Base-by-base conservation (phyloP, 1,140 invertebrate genomes). In the Hydropsyche tenuis region DNA sequence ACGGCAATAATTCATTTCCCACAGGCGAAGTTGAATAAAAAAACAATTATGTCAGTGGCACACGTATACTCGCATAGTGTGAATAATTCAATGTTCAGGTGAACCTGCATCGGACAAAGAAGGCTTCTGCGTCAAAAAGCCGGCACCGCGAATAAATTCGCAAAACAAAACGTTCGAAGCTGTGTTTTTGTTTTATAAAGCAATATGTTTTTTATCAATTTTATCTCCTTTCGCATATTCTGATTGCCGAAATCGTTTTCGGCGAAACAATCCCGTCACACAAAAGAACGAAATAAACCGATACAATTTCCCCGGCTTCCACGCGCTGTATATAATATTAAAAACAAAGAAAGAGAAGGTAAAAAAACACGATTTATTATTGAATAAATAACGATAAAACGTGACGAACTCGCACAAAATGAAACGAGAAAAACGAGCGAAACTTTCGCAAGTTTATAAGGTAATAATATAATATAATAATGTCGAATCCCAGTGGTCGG, bases 1-100 rank as follows among this genome's bases (percentile, higher is more conserved):
- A 56, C 48, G 70, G 53, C 63, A 76, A 76, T 74, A 76, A 74
- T 76, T 74, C 72, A 74, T 74, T 68, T 72, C 70, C 65, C 69
- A 63, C 45, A 56, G 69, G 63, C 30, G 60, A 71, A 51, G 23
- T 4, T 5, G 22, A 9, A 3, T 45, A 43, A 56, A 69, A 76
- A 76, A 76, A 76, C 72, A 76, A 76, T 76, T 74, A 74, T 69
- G 62, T 72, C 70, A 72, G 53, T 9, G 1, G 20, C 62, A 72
- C 43, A 48, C 70, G 22, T 5, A 48, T 62, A 18, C 22, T 16
- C 23, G 66, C 72, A 62, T n/a, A n/a, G n/a, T n/a, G n/a, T n/a
- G 62, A 66, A 9, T 9, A 22, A 22, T 30, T 66, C 30, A 18
- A 5, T n/a, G 45, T 42, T 56, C 69, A 60, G 46, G 60, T 64